Conservation (phyloP, 2,888 invertebrate species). For the Xylota sylvarum region DNA sequence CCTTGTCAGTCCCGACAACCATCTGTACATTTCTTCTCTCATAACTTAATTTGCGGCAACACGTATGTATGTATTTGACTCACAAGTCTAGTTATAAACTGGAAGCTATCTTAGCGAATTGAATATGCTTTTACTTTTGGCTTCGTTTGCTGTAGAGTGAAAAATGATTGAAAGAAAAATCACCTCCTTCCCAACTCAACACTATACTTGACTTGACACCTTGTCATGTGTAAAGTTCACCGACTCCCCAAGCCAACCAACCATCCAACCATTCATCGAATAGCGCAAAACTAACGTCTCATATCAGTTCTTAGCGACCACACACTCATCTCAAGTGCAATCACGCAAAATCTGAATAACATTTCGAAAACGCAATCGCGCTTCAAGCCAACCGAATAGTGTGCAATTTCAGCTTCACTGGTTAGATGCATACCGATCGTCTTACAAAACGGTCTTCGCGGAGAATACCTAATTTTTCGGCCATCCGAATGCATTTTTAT, state of each 20-base stretch:
- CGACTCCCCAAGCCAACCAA: background rate
- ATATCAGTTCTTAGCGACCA: background rate
- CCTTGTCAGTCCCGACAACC: too few relatives aligned
- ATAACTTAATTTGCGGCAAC: too few relatives aligned
- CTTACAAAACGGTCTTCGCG: slow-evolving; percentile 57
- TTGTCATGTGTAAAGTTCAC: too few relatives aligned
- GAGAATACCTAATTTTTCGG: slow-evolving; percentile 67
- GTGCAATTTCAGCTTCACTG: slow-evolving; percentile 67
- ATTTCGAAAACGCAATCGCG: slow-evolving; percentile 50
- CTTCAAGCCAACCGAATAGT: slow-evolving; percentile 56
- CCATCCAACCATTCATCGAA: background rate
- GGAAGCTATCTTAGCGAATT: too few relatives aligned
- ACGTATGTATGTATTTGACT: too few relatives aligned
- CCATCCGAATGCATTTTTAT: slow-evolving; percentile 54
- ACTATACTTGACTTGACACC: too few relatives aligned
- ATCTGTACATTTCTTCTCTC: too few relatives aligned
- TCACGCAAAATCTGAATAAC: slow-evolving; percentile 62
- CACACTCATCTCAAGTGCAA: slow-evolving; percentile 28
- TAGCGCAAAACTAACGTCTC: background rate
- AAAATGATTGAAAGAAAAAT: too few relatives aligned
- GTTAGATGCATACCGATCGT: slow-evolving; percentile 38
- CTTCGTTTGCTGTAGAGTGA: too few relatives aligned
- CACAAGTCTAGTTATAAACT: too few relatives aligned
- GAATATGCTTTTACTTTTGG: too few relatives aligned
- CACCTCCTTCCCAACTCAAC: too few relatives aligned